Evolutionary conservation across 1,140 invertebrate species (phyloP).

Genomic region (Rhopalosiphum padi): DNA sequence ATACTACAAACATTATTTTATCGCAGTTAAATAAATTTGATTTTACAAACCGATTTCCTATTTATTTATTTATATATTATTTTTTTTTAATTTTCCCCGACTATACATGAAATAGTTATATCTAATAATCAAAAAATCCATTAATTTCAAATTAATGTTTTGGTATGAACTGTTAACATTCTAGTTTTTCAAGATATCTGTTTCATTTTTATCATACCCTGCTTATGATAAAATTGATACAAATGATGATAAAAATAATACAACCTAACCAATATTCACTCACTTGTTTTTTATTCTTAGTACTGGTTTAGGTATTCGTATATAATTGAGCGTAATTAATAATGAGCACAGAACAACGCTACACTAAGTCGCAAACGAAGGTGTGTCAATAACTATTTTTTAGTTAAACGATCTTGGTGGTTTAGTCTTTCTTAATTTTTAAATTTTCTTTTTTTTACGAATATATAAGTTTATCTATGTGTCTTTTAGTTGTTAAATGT

Average conservation of each 20-base stretch:
- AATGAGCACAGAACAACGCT: not conserved
- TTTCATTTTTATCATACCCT: not conserved
- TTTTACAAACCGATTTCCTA: too few relatives aligned
- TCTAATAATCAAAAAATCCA: not conserved
- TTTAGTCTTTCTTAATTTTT: not conserved
- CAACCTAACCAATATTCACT: not conserved
- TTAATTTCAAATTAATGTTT: not conserved
- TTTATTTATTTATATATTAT: too few relatives aligned
- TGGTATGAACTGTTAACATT: not conserved
- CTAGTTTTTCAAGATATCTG: not conserved
- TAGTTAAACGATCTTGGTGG: not conserved
- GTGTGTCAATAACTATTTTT: not conserved
- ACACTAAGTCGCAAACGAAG: not conserved
- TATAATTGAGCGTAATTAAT: not conserved
- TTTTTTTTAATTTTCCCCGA: not conserved
- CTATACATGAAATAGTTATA: not conserved
- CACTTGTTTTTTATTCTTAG: not conserved
- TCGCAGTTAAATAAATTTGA: not conserved
- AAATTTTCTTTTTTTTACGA: too few relatives aligned
- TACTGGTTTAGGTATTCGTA: not conserved
- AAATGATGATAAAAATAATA: too few relatives aligned
- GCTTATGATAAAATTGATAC: too few relatives aligned
- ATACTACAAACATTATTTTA: not conserved
- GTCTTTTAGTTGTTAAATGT: too few relatives aligned
- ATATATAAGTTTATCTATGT: not conserved